Conservation (phyloP, 2,888 invertebrate genomes). For the Cetonia aurata region DNA sequence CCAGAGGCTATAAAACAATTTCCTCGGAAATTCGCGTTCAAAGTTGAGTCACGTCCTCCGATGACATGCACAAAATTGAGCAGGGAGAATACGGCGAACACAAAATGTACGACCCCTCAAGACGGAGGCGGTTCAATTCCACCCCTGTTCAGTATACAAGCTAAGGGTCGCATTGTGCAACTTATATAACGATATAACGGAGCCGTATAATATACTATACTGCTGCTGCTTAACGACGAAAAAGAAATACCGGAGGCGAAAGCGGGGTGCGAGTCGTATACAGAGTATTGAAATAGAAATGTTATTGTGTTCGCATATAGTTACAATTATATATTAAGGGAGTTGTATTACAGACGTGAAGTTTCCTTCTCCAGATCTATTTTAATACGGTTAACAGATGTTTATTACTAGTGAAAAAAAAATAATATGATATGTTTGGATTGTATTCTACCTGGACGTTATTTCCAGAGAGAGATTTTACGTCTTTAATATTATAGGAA, state of each 20-base stretch:
- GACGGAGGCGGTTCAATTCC: conserved; percentile 39
- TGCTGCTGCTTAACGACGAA: conserved; percentile 48
- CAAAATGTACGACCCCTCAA: conserved; percentile 58
- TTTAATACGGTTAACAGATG: conserved; percentile 31
- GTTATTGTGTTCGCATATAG: conserved; percentile 58
- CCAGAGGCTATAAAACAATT: conserved; percentile 65
- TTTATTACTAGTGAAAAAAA: conserved; percentile 21
- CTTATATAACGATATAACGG: conserved; percentile 57
- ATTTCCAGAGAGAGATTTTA: too few species aligned
- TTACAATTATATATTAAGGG: conserved; percentile 55
- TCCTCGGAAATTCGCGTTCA: conserved; percentile 61
- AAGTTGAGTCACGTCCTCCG: conserved; percentile 66
- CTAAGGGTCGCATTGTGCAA: conserved; percentile 56
- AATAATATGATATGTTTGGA: conserved; percentile 6
- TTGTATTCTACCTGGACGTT: too few species aligned
- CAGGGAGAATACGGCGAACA: conserved; percentile 60
- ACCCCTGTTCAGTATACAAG: conserved; percentile 19
- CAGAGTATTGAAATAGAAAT: conserved; percentile 57
- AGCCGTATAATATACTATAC: conserved; percentile 49
- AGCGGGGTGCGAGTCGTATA: conserved; percentile 56
- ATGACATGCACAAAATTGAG: conserved; percentile 65
- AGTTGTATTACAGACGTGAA: conserved; percentile 51
- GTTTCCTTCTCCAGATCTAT: conserved; percentile 29
- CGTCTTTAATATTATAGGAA: too few species aligned
- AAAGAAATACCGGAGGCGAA: conserved; percentile 55